Evolutionary conservation across 2,888 invertebrate species (phyloP), one percentile per base, ranked within the genome.

Genomic region (Melanophora roralis): DNA sequence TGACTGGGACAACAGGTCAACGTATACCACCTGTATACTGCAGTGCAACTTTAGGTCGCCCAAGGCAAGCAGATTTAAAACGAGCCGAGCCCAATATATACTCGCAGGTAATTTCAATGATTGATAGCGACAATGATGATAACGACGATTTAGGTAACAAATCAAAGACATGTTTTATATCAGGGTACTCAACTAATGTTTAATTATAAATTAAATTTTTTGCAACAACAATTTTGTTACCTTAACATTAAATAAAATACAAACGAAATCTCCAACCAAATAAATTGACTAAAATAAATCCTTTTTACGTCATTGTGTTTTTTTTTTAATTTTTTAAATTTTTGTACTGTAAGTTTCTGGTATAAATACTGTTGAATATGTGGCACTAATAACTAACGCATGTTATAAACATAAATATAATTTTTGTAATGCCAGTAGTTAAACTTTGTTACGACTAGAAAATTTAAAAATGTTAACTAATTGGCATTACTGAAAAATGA

Each of bases 61-160:
- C 89, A 45, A 84, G 90, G 82, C 89, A 89, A 84, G 80, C 87
- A 81, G 89, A 90, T 67, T 81, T 87, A 78, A 89, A 89, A 83
- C 88, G 89, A 23, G 87, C 87, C 72, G 90, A 90, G 83, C 90
- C 90, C 73, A 89, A 89, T 78, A 90, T 90, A 83, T 90, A 90
- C 84, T 89, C 90, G 80, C 90, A 90, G 89, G 90, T 90, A 90
- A 89, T 86, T 86, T 86, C 88, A 84, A 87, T 88, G 85, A 86
- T 86, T 84, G 87, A 89, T 82, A 85, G 85, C 83, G 86, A 86
- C 59, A 85, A 85, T 81, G 84, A 85, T 65, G 86, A 86, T 69
- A 85, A 85, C 81, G 77, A 59, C 38, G 77, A 59, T 47, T 32
- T 45, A 21, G 60, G n/a, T 40, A 27, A 21, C 16, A 72, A 65